Evolutionary conservation across 2,113 vertebrate genomes (phyloP).

Genomic region (Bubo scandiacus): DNA sequence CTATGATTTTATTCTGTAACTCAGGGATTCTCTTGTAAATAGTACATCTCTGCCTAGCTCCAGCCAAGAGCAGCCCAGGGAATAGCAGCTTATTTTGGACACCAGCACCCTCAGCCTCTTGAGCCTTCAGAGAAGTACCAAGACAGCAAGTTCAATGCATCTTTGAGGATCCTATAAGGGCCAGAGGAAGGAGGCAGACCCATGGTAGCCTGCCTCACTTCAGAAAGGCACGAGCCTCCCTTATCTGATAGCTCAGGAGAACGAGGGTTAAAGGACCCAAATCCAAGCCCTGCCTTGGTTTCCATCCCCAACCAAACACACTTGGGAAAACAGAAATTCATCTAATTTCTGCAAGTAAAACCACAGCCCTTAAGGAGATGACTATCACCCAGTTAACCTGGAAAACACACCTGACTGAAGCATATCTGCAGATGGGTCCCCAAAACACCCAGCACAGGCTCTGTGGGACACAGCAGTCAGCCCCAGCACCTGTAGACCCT

Average conservation of each 20-base stretch:
- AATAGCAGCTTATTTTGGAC: neutral
- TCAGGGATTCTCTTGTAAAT: neutral
- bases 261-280: neutral
- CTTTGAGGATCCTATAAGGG: neutral
- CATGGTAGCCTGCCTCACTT: neutral
- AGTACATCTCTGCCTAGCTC: neutral
- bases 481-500: neutral
- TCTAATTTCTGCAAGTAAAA: neutral
- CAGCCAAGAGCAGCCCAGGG: neutral
- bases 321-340: neutral
- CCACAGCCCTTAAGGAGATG: neutral
- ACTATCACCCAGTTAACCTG: neutral
- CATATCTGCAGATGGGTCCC: neutral
- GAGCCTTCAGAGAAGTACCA: neutral
- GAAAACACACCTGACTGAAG: neutral
- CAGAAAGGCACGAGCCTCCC: neutral
- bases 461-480: neutral
- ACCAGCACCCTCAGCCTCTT: neutral
- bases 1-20: neutral
- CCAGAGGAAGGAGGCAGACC: neutral
- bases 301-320: neutral
- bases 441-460: neutral
- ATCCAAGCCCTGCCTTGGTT: neutral
- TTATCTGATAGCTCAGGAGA: neutral
- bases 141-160: neutral